These are phyloP conservation scores for Microctenopoma stevenorrisi DNA, from an alignment of 2,797 vertebrate species.

Conservation along the genomic window DNA sequence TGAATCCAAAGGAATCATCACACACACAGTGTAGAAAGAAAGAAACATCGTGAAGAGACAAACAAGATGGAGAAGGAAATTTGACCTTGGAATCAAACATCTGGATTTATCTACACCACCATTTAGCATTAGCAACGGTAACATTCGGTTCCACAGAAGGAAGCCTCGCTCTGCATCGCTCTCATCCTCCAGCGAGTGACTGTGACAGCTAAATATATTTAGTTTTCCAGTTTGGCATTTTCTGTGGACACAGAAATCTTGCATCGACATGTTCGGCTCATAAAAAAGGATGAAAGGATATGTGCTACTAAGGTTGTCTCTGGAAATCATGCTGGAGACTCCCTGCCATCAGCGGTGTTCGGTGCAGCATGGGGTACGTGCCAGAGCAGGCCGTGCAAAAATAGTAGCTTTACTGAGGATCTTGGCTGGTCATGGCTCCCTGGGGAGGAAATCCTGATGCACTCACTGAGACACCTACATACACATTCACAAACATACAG, in stretches of 20 bases:
- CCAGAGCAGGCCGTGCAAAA: slow-evolving; percentile 53
- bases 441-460: slow-evolving; percentile 43
- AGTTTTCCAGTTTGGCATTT: slow-evolving; percentile 54
- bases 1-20: neutral
- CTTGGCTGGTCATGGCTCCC: slow-evolving; percentile 57
- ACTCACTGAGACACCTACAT: slow-evolving; percentile 21
- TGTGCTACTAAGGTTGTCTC: slow-evolving; percentile 51
- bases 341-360: slow-evolving; percentile 60
- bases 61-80: slow-evolving; percentile 22
- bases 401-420: slow-evolving; percentile 59
- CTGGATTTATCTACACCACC: slow-evolving; percentile 25
- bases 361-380: slow-evolving; percentile 43
- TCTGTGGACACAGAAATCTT: slow-evolving; percentile 52
- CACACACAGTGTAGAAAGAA: neutral
- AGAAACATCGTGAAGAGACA: neutral
- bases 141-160: slow-evolving; percentile 11
- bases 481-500: slow-evolving; percentile 6
- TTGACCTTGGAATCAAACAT: slow-evolving; percentile 21
- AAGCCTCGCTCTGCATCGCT: slow-evolving; percentile 16
- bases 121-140: slow-evolving; percentile 15
- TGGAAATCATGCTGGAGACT: slow-evolving; percentile 55
- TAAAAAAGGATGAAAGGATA: slow-evolving; percentile 28
- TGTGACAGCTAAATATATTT: slow-evolving; percentile 26
- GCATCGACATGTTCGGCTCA: slow-evolving; percentile 56
- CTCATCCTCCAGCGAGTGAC: slow-evolving; percentile 13